Conservation (phyloP, 2,113 vertebrate genomes). For the Macquaria ambigua region DNA sequence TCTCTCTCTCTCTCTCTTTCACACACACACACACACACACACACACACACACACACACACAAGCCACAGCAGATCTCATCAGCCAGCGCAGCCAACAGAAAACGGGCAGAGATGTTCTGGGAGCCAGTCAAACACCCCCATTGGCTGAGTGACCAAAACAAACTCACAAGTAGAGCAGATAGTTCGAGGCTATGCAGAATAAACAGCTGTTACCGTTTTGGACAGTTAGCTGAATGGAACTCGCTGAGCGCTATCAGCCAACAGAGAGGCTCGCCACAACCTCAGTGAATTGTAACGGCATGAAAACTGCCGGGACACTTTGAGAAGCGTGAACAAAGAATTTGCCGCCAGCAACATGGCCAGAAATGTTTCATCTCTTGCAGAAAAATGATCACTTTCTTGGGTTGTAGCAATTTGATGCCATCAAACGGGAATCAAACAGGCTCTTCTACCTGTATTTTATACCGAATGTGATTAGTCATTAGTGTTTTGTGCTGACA, state of each 20-base stretch:
- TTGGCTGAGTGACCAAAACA: constrained; percentile 48
- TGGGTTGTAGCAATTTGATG: neutral
- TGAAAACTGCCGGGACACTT: constrained; percentile 27
- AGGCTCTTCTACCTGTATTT: neutral
- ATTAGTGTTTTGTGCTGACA: constrained; percentile 5
- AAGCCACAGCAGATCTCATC: neutral
- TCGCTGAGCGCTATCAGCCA: neutral
- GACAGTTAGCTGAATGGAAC: constrained; percentile 40
- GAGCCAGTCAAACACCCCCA: constrained; percentile 38
- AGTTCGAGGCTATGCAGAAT: constrained; percentile 53
- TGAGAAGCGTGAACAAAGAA: constrained; percentile 17
- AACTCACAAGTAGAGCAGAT: constrained; percentile 56
- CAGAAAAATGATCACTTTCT: constrained; percentile 15
- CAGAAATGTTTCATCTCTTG: neutral
- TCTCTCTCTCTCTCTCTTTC: no score
- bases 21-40: neutral
- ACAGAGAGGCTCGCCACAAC: constrained; percentile 22
- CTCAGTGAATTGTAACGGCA: constrained; percentile 5
- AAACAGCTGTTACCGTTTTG: constrained; percentile 61
- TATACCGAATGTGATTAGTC: neutral
- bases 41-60: neutral
- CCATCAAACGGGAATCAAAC: neutral
- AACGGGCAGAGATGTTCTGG: constrained; percentile 28
- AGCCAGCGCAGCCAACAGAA: constrained; percentile 22
- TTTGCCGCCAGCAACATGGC: constrained; percentile 2